A percentile compares a stretch with the other conserved stretches of the same genome.
phyloP scores from a whole-genome alignment of 1,140 invertebrate species.

The Lepidostoma basale region DNA sequence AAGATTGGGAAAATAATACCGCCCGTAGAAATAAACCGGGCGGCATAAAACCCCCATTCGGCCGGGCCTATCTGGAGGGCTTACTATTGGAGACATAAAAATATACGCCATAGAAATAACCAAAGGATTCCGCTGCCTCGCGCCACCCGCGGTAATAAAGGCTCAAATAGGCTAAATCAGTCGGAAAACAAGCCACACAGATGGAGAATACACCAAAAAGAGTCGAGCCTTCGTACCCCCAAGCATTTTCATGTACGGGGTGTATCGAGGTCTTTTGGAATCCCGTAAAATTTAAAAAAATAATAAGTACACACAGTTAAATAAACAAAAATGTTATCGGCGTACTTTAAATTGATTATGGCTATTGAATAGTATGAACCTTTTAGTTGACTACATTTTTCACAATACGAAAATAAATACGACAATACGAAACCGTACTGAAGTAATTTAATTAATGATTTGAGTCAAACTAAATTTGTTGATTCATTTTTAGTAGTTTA shows the following conservation, averaged over 20 bases:
- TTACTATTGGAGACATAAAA: conserved; percentile 32
- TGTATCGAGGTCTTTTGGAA: too few species aligned
- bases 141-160: neutral
- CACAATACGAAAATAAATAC: too few species aligned
- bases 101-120: conserved; percentile 17
- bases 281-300: too few species aligned
- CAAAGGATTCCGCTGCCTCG: neutral
- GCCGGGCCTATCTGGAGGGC: conserved; percentile 8
- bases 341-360: too few species aligned
- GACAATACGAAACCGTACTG: too few species aligned
- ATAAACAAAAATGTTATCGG: neutral
- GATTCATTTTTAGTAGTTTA: too few species aligned
- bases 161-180: neutral
- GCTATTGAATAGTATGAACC: too few species aligned
- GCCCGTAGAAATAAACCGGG: conserved; percentile 31
- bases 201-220: neutral
- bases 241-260: too few species aligned
- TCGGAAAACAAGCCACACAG: neutral
- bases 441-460: too few species aligned
- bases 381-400: too few species aligned
- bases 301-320: neutral
- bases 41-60: conserved; percentile 25
- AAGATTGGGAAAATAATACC: conserved; percentile 35
- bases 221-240: neutral
- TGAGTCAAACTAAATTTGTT: too few species aligned